A percentile compares a stretch with the other conserved stretches of the same genome.
Conservation (phyloP, 2,113 vertebrate genomes). For the Rhynchomys soricoides region DNA sequence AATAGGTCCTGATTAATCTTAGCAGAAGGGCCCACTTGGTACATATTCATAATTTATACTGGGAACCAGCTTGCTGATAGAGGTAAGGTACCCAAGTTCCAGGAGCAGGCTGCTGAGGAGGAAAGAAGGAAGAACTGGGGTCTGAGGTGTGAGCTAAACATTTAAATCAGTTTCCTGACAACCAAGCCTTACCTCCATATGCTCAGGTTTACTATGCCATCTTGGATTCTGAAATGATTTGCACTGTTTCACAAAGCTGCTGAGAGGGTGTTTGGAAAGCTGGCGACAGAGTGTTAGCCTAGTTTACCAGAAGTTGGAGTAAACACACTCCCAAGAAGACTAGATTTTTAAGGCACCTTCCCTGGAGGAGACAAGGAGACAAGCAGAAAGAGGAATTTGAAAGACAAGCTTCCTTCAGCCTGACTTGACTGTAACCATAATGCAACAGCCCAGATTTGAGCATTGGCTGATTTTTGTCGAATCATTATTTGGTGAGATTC, state of each 20-base stretch:
- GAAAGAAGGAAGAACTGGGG: neutral
- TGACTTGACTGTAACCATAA: constrained; percentile 35
- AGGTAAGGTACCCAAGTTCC: constrained; percentile 43
- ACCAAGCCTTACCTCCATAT: constrained; percentile 64
- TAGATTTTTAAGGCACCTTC: constrained; percentile 67
- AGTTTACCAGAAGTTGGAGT: constrained; percentile 76
- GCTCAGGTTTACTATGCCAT: constrained; percentile 69
- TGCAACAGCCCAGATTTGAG: constrained; percentile 32
- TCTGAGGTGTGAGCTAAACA: constrained; percentile 74
- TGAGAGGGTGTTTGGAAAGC: constrained; percentile 72
- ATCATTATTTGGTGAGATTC: constrained; percentile 45
- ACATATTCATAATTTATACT: constrained; percentile 77
- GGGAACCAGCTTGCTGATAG: constrained; percentile 61
- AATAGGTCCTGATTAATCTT: constrained; percentile 50
- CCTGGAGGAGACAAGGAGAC: constrained; percentile 11
- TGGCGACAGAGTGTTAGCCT: constrained; percentile 50
- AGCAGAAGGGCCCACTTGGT: constrained; percentile 63
- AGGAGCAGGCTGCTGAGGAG: neutral
- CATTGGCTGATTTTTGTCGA: constrained; percentile 51
- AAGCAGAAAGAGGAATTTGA: constrained; percentile 1
- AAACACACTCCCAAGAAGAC: constrained; percentile 69
- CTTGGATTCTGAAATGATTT: constrained; percentile 68
- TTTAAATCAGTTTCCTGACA: constrained; percentile 63
- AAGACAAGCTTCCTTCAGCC: constrained; percentile 21
- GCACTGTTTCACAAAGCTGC: constrained; percentile 70